Conservation (phyloP, 2,113 vertebrate genomes). For the Chascanopsetta lugubris region DNA sequence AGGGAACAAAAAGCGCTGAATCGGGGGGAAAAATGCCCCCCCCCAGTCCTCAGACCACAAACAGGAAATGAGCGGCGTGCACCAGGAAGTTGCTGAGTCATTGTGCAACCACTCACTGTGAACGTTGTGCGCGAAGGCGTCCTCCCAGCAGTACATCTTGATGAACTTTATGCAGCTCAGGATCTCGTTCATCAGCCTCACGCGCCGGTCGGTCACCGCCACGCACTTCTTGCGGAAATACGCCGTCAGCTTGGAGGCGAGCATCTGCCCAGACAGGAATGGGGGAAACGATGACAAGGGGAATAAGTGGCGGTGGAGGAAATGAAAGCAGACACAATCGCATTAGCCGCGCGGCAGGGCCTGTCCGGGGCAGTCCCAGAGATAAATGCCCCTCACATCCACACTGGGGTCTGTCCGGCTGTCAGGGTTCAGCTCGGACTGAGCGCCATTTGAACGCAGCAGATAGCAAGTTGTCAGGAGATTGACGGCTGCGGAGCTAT, state of each 20-base stretch:
- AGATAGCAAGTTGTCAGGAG: constrained; percentile 42
- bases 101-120: constrained; percentile 74
- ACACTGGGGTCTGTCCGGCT: constrained; percentile 39
- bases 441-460: constrained; percentile 50
- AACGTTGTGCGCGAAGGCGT: constrained; percentile 78
- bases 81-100: constrained; percentile 18
- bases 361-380: constrained; percentile 43
- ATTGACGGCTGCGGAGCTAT: constrained; percentile 44
- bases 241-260: constrained; percentile 83
- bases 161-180: constrained; percentile 85
- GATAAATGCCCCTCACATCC: constrained; percentile 66
- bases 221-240: constrained; percentile 85
- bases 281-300: constrained; percentile 61
- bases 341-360: constrained; percentile 58
- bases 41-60: neutral
- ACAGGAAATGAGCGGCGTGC: constrained; percentile 26
- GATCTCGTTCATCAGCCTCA: constrained; percentile 86
- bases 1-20: constrained; percentile 9
- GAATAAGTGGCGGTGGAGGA: constrained; percentile 64
- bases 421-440: constrained; percentile 42
- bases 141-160: constrained; percentile 89
- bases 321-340: constrained; percentile 75
- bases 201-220: constrained; percentile 81
- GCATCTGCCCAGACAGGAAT: constrained; percentile 76
- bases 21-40: constrained; percentile 2